Conservation (phyloP, 2,888 invertebrate species). For the Enchytraeus crypticus region DNA sequence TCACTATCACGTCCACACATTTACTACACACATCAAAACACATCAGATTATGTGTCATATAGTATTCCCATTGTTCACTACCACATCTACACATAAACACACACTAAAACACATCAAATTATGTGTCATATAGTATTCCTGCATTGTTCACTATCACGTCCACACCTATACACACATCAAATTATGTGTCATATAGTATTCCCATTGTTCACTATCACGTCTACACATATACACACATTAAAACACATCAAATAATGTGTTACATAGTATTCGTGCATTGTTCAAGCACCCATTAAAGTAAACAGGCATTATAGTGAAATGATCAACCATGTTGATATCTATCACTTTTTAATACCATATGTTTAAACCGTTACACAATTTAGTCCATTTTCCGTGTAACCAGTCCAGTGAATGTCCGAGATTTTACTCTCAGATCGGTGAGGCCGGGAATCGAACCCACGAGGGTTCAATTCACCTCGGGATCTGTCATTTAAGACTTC, state of each 20-base stretch:
- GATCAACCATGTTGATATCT: too few species aligned
- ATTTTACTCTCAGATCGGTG: too few species aligned
- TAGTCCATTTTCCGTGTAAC: too few species aligned
- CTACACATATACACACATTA: constrained; percentile 48
- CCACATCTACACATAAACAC: constrained; percentile 60
- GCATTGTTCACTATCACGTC: constrained; percentile 98
- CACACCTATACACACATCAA: too few species aligned
- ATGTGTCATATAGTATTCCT: constrained; percentile 87
- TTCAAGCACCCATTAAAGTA: too few species aligned
- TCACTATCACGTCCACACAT: too few species aligned
- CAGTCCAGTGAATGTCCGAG: too few species aligned
- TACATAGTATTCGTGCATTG: constrained; percentile 94
- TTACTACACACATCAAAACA: background rate
- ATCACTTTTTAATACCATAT: too few species aligned
- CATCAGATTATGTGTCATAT: background rate
- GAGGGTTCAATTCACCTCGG: too few species aligned
- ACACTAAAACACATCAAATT: constrained; percentile 55
- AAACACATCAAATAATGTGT: constrained; percentile 66
- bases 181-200: background rate
- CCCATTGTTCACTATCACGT: constrained; percentile 56
- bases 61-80: background rate
- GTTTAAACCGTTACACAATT: too few species aligned
- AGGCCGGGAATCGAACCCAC: too few species aligned
- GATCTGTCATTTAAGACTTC: background rate
- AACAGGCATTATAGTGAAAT: too few species aligned